Conservation (phyloP, 2,888 invertebrate genomes). For the Aporophyla lueneburgensis region DNA sequence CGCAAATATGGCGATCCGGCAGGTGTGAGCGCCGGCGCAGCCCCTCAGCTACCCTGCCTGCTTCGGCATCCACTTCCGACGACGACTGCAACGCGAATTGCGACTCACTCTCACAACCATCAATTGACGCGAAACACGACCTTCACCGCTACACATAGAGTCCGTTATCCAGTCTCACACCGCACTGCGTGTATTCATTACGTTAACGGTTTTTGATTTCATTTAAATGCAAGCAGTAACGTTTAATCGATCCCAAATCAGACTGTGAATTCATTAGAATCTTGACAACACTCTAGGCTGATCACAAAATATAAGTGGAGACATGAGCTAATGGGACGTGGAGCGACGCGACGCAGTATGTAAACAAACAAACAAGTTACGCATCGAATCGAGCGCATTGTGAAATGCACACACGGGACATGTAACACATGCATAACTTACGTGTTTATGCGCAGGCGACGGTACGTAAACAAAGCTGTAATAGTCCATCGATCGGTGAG, state of each 20-base stretch:
- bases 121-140: conserved; percentile 48
- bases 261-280: conserved; percentile 50
- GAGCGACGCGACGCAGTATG: conserved; percentile 70
- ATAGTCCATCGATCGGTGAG: conserved; percentile 74
- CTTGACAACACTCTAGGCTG: conserved; percentile 46
- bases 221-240: conserved; percentile 74
- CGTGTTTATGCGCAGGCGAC: conserved; percentile 79
- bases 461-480: conserved; percentile 82
- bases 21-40: conserved; percentile 81
- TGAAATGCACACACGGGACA: conserved; percentile 82
- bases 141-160: conserved; percentile 63
- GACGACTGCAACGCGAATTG: conserved; percentile 75
- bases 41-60: conserved; percentile 73
- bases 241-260: conserved; percentile 67
- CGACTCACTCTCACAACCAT: conserved; percentile 65
- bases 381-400: conserved; percentile 80
- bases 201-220: conserved; percentile 79
- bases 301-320: conserved; percentile 54
- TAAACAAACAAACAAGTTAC: conserved; percentile 82
- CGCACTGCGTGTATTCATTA: conserved; percentile 75
- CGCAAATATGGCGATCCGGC: conserved; percentile 79
- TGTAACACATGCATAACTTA: conserved; percentile 86
- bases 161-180: conserved; percentile 58
- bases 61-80: conserved; percentile 73
- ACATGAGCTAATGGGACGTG: conserved; percentile 60